These are phyloP conservation scores for Brevimyrus niger DNA, from an alignment of 2,113 vertebrate genomes.

Conservation along the genomic window DNA sequence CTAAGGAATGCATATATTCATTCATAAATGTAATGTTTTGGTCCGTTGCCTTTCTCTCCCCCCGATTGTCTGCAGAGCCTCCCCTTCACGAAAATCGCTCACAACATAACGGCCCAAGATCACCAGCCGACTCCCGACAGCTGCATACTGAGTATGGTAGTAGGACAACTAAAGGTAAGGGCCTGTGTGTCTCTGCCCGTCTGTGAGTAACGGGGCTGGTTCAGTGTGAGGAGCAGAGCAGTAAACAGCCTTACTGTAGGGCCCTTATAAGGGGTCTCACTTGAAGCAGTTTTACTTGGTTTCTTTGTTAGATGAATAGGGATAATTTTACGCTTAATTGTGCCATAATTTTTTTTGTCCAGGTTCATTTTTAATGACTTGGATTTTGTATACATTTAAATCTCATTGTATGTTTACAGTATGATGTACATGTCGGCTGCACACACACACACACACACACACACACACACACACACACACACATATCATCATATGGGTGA, in stretches of 20 bases:
- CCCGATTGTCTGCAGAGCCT: conserved; percentile 72
- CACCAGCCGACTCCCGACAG: conserved; percentile 96
- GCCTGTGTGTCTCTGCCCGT: neutral
- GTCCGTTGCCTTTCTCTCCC: conserved; percentile 20
- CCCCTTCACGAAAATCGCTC: conserved; percentile 94
- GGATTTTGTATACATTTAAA: neutral
- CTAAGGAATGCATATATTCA: neutral
- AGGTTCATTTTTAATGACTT: neutral
- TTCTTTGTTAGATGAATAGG: neutral
- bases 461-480: no score
- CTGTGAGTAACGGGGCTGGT: neutral
- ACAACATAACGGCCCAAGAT: conserved; percentile 97
- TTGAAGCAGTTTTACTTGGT: neutral
- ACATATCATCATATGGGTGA: neutral
- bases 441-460: no score
- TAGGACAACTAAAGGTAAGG: conserved; percentile 95
- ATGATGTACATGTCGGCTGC: neutral
- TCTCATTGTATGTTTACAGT: neutral
- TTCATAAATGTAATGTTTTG: neutral
- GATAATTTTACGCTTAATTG: neutral
- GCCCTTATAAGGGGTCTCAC: neutral
- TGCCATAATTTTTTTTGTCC: neutral
- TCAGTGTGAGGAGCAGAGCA: neutral
- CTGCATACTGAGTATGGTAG: conserved; percentile 98
- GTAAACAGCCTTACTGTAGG: neutral